These are phyloP conservation scores for Streptopelia turtur DNA, from an alignment of 2,797 vertebrate genomes.

Conservation along the genomic window DNA sequence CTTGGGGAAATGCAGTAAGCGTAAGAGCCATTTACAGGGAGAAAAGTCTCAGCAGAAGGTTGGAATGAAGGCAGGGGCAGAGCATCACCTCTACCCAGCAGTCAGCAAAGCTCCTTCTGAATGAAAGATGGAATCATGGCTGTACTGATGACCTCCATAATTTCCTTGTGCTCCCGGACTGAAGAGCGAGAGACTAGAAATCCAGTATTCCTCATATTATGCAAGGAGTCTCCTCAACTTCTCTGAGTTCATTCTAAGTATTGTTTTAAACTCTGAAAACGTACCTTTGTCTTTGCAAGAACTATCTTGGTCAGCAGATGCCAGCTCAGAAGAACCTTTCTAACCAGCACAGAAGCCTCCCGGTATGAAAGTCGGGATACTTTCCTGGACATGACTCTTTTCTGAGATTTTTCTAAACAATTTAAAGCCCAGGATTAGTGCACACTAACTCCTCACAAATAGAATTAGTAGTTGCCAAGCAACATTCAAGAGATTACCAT, in stretches of 20 bases:
- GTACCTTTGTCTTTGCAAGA: neutral
- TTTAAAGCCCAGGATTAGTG: neutral
- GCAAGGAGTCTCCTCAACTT: neutral
- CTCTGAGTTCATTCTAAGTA: neutral
- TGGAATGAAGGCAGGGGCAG: neutral
- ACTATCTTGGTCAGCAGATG: neutral
- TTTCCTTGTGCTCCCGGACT: neutral
- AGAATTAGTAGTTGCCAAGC: slow-evolving; percentile 17
- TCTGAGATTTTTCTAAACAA: neutral
- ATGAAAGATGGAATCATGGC: neutral
- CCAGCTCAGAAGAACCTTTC: neutral
- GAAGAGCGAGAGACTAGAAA: neutral
- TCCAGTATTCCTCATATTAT: neutral
- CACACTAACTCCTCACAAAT: neutral
- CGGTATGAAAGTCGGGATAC: neutral
- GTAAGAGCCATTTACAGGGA: neutral
- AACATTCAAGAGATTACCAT: neutral
- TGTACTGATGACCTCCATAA: neutral
- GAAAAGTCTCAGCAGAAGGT: neutral
- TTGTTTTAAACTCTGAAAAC: neutral
- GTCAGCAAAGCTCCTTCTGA: neutral
- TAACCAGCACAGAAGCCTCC: neutral
- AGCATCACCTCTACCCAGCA: neutral
- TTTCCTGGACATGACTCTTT: neutral
- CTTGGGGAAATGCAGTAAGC: neutral